Conservation (phyloP, 2,888 invertebrate genomes). For the Leptopilina myrica region DNA sequence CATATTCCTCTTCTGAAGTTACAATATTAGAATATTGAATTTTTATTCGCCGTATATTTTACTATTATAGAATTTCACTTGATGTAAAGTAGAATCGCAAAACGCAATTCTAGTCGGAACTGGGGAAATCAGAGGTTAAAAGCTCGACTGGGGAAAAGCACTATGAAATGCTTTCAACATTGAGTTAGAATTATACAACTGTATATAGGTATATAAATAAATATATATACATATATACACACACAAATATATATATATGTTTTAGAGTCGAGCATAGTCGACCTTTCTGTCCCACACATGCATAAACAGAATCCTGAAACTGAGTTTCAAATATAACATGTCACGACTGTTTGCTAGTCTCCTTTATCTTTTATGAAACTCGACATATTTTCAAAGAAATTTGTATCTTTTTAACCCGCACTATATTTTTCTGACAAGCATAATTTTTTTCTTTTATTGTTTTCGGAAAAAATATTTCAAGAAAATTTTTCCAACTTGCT, state of each 20-base stretch:
- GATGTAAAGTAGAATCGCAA: constrained; percentile 18
- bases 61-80: background rate
- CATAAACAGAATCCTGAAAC: constrained; percentile 31
- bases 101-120: constrained; percentile 13
- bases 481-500: too few species aligned
- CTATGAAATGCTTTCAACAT: constrained; percentile 40
- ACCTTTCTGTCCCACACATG: constrained; percentile 3
- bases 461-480: too few species aligned
- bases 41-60: background rate
- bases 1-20: background rate
- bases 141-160: constrained; percentile 31
- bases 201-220: background rate
- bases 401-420: background rate
- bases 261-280: constrained; percentile 7
- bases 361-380: constrained; percentile 19
- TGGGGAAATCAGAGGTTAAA: constrained; percentile 34
- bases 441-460: background rate
- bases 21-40: background rate
- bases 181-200: constrained; percentile 24
- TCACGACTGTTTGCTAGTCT: constrained; percentile 14
- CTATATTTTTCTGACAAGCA: background rate
- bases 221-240: background rate
- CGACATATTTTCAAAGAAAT: constrained; percentile 23
- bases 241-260: background rate
- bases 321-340: constrained; percentile 31